phyloP scores from a whole-genome alignment of 2,113 vertebrate genomes.

The Poeciliopsis prolifica region DNA sequence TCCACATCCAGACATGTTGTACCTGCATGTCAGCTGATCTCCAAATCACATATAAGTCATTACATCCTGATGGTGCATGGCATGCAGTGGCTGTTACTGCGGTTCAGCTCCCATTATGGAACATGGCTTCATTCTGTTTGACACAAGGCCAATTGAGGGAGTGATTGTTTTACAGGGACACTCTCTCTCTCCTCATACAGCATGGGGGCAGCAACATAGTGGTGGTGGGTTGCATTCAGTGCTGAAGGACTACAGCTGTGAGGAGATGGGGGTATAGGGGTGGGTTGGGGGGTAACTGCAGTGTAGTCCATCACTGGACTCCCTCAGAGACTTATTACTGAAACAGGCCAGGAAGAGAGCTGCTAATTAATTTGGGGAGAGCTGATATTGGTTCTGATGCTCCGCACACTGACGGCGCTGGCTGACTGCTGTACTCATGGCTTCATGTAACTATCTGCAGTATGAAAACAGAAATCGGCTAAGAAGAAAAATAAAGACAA shows the following conservation, averaged over 20 bases:
- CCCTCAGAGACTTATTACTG: slow-evolving; percentile 81
- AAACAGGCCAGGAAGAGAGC: slow-evolving; percentile 72
- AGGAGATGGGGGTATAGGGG: slow-evolving; percentile 29
- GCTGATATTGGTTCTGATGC: slow-evolving; percentile 82
- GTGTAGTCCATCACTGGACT: slow-evolving; percentile 69
- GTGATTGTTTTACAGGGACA: slow-evolving; percentile 70
- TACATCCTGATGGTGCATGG: slow-evolving; percentile 21
- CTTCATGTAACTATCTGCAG: slow-evolving; percentile 27
- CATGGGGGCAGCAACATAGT: slow-evolving; percentile 7
- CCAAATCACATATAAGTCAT: slow-evolving; percentile 38
- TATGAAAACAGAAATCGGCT: slow-evolving; percentile 33
- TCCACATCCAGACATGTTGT: slow-evolving; percentile 37
- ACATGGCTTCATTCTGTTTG: slow-evolving; percentile 66
- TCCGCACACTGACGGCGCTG: slow-evolving; percentile 64
- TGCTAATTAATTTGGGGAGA: slow-evolving; percentile 80
- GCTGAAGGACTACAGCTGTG: slow-evolving; percentile 54
- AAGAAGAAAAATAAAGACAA: slow-evolving; percentile 21
- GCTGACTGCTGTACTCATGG: slow-evolving; percentile 39
- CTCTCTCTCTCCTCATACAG: slow-evolving; percentile 33
- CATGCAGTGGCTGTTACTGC: slow-evolving; percentile 25
- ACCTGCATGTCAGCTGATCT: slow-evolving; percentile 45
- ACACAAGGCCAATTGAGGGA: slow-evolving; percentile 69
- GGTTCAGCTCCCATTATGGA: slow-evolving; percentile 34
- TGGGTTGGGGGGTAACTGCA: slow-evolving; percentile 31
- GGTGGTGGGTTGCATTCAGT: slow-evolving; percentile 28